phyloP scores from a whole-genome alignment of 2,113 vertebrate species.

The Isurus oxyrinchus region DNA sequence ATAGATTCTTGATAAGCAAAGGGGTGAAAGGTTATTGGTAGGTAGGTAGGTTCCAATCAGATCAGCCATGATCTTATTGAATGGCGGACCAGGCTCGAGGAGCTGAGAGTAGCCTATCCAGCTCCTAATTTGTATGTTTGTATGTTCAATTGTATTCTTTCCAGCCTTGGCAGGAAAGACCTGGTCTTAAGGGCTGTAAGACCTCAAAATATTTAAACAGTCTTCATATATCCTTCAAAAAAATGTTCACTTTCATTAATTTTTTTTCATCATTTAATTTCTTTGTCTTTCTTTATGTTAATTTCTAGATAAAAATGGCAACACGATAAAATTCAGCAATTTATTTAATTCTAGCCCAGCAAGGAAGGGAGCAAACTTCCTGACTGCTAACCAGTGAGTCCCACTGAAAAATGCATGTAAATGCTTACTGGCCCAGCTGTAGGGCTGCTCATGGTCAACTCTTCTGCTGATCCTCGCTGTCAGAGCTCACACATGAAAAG shows the following conservation, averaged over 20 bases:
- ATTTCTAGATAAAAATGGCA: background rate
- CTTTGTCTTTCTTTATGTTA: background rate
- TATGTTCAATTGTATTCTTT: background rate
- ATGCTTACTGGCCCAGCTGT: background rate
- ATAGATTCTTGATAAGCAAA: too few species aligned
- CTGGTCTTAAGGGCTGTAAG: background rate
- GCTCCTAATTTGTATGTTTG: too few species aligned
- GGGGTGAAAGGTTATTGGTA: too few species aligned
- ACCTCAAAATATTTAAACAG: background rate
- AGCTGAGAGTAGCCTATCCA: too few species aligned
- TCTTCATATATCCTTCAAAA: background rate
- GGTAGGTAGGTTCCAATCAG: too few species aligned
- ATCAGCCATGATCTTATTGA: too few species aligned
- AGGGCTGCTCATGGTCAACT: background rate
- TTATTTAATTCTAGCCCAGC: background rate
- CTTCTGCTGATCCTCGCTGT: background rate
- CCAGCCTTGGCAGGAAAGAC: background rate
- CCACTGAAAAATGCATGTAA: background rate
- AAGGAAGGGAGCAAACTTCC: background rate
- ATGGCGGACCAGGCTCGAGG: too few species aligned
- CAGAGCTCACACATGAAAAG: background rate
- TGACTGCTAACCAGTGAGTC: background rate
- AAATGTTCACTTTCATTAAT: background rate
- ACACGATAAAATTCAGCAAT: background rate
- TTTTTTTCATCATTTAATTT: background rate